phyloP scores from a whole-genome alignment of 37 sponge, comb jelly and placozoan genomes.

The Tethya wilhelma region DNA sequence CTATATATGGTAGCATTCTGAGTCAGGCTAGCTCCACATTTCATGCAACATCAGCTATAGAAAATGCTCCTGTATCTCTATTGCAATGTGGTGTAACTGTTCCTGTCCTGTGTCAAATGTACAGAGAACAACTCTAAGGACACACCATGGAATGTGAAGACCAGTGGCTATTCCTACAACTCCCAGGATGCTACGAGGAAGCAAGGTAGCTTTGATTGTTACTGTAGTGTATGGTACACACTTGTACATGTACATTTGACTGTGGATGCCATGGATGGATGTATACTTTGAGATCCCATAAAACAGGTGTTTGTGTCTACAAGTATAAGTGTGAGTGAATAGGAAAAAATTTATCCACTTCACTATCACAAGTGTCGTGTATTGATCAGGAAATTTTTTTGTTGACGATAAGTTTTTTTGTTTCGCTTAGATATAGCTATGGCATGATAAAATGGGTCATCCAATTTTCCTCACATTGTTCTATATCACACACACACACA shows the following conservation, averaged over 20 bases:
- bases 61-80: too few relatives aligned
- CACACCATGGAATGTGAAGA: slow-evolving; percentile 29
- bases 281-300: not conserved
- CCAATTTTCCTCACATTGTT: too few relatives aligned
- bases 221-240: too few relatives aligned
- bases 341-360: not conserved
- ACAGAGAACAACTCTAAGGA: slow-evolving; percentile 20
- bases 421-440: too few relatives aligned
- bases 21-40: too few relatives aligned
- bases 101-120: not conserved
- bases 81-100: not conserved
- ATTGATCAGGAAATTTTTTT: not conserved
- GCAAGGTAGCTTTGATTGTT: too few relatives aligned
- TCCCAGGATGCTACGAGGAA: not conserved
- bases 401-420: not conserved
- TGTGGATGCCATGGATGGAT: not conserved
- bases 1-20: too few relatives aligned
- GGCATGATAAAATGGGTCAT: too few relatives aligned
- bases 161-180: slow-evolving; percentile 10
- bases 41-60: too few relatives aligned
- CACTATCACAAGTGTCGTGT: not conserved
- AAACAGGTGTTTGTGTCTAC: not conserved
- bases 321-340: not conserved
- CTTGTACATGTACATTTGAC: too few relatives aligned
- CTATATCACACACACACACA: not conserved